Conservation (phyloP, 2,797 vertebrate species). For the Melanotaenia nigrans region DNA sequence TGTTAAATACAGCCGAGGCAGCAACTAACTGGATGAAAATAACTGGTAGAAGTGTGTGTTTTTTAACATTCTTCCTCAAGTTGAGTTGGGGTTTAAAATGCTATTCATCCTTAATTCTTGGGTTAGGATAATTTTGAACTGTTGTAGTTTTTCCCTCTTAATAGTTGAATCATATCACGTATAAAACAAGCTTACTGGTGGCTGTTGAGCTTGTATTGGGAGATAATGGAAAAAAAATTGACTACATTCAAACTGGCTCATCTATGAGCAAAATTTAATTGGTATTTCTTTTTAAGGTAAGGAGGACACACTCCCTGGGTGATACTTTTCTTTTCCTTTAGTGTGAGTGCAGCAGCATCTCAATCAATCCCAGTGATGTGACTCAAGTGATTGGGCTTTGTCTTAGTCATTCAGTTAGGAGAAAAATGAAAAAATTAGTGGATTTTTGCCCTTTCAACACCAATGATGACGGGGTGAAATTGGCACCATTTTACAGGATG, state of each 20-base stretch:
- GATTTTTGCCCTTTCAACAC: background rate
- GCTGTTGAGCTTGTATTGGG: background rate
- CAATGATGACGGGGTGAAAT: background rate
- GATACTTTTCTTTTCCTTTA: too few relatives aligned
- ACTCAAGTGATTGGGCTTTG: too few relatives aligned
- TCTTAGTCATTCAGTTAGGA: background rate
- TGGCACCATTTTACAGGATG: background rate
- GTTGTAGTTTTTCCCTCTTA: too few relatives aligned
- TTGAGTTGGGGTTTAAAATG: background rate
- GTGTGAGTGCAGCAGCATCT: too few relatives aligned
- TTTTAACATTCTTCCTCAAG: background rate
- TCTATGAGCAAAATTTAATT: too few relatives aligned
- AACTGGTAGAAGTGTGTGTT: background rate
- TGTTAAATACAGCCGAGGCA: background rate
- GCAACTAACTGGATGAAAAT: background rate
- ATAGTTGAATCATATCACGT: too few relatives aligned
- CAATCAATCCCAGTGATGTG: too few relatives aligned
- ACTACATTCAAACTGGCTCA: too few relatives aligned
- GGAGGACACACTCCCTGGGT: too few relatives aligned
- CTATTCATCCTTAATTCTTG: background rate
- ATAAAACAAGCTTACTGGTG: background rate
- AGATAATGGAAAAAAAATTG: background rate
- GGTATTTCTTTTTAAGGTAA: too few relatives aligned
- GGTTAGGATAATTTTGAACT: background rate
- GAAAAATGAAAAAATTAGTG: background rate